Conservation (phyloP, 2,888 invertebrate genomes). For the Drosophila planitibia region DNA sequence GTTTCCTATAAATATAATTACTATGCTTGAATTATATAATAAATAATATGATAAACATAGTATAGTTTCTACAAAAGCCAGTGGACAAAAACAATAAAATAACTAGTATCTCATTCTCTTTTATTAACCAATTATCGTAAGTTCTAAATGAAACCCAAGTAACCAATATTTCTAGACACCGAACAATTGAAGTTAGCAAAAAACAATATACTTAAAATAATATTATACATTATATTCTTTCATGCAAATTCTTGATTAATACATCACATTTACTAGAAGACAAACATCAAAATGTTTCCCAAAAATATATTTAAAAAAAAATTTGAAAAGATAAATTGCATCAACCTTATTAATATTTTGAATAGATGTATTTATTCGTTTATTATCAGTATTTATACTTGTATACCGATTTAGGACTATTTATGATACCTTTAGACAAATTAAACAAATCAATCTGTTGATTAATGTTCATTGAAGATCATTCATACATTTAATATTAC, state of each 20-base stretch:
- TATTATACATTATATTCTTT: background rate
- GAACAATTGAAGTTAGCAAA: background rate
- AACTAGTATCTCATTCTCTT: background rate
- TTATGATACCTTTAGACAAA: background rate
- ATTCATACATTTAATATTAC: background rate
- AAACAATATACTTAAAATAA: background rate
- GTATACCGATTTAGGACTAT: background rate
- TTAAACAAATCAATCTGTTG: background rate
- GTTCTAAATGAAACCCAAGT: background rate
- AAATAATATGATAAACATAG: accelerated
- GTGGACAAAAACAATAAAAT: background rate
- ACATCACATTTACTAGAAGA: background rate
- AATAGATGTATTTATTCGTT: background rate
- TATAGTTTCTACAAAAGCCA: background rate
- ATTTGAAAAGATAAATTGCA: background rate
- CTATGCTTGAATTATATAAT: background rate
- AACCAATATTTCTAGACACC: background rate
- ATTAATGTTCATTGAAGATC: background rate
- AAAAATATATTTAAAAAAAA: background rate
- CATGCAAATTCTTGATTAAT: background rate
- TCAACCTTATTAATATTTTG: background rate
- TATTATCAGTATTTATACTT: background rate
- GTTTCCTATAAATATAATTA: background rate
- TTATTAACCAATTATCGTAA: background rate
- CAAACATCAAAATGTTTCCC: background rate